Evolutionary conservation across 2,113 vertebrate genomes (phyloP), one percentile per base, ranked within the genome.

Genomic region (Plestiodon gilberti): DNA sequence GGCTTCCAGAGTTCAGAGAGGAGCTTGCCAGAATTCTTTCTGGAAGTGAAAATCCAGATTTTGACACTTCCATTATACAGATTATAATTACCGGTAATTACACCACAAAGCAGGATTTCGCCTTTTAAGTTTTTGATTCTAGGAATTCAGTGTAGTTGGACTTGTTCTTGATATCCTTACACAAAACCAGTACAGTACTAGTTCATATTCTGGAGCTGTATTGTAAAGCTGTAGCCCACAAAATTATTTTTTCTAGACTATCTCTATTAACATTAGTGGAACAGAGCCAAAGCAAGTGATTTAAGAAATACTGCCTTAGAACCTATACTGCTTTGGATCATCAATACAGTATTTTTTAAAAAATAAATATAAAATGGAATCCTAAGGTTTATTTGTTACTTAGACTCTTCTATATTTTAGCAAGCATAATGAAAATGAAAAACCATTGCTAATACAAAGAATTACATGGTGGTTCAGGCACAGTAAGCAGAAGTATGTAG

Each of bases 401-500:
- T 5, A 52, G 30, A 6, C n/a, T 67, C 43, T 52, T 13, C 17
- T 77, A 22, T 69, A 23, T 69, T 86, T 81, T 35, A 80, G 75
- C n/a, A 35, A 70, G 62, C 64, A 78, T 38, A 55, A 38, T 73
- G 67, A 57, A 40, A 84, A 48, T 10, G 59, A 81, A 79, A 89
- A 93, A 71, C 57, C 86, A 0, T 59, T 78, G 81, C 40, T 80
- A 82, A 1, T 62, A 9, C 35, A 73, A 87, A 81, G 81, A 90
- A 85, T 3, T 20, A 2, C 86, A 74, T 0, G 28, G 67, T 65
- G 89, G 1, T 38, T 65, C 69, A 88, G 38, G 64, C 64, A 64
- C 20, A 52, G 73, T 71, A 78, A 69, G 81, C 65, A 67, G 80
- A 81, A 62, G 57, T 52, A 92, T 90, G 35, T 18, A 89, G 85